Evolutionary conservation across 1,140 invertebrate genomes (phyloP).

Genomic region (Drosophila sproati): DNA sequence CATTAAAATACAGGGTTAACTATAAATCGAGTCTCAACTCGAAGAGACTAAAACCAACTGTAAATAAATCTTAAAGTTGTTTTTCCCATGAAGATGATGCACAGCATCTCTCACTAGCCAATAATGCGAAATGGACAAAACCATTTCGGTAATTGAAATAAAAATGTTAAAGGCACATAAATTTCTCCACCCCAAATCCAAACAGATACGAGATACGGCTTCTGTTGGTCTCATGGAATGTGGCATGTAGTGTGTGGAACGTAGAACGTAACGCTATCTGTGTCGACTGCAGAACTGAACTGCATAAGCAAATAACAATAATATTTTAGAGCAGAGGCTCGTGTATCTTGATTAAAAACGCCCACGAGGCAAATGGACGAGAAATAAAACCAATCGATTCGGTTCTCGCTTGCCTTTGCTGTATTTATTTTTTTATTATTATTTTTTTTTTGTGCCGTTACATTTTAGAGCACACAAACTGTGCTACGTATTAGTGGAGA

Average conservation of each 20-base stretch:
- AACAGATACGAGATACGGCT: constrained; percentile 21
- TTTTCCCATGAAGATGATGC: constrained; percentile 1
- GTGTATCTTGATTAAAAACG: constrained; percentile 72
- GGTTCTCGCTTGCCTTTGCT: background rate
- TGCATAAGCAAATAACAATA: constrained; percentile 57
- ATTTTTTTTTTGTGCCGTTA: constrained; percentile 33
- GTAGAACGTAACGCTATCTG: constrained; percentile 15
- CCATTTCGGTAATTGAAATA: constrained; percentile 54
- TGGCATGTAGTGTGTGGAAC: background rate
- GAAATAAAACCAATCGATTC: constrained; percentile 44
- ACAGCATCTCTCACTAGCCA: constrained; percentile 4
- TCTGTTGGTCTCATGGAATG: background rate
- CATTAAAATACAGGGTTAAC: too few relatives aligned
- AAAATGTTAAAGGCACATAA: constrained; percentile 44
- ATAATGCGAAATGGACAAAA: constrained; percentile 31
- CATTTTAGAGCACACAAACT: constrained; percentile 50
- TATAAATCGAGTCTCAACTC: too few relatives aligned
- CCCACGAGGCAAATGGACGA: constrained; percentile 32
- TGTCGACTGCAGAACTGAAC: constrained; percentile 20
- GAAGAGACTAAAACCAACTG: background rate
- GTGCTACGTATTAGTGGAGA: constrained; percentile 60
- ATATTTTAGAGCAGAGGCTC: constrained; percentile 43
- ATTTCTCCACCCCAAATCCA: background rate
- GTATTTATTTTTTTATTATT: background rate
- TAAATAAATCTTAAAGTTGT: background rate